These are phyloP conservation scores for Syngnathus floridae DNA, from an alignment of 2,113 vertebrate genomes.

Conservation along the genomic window DNA sequence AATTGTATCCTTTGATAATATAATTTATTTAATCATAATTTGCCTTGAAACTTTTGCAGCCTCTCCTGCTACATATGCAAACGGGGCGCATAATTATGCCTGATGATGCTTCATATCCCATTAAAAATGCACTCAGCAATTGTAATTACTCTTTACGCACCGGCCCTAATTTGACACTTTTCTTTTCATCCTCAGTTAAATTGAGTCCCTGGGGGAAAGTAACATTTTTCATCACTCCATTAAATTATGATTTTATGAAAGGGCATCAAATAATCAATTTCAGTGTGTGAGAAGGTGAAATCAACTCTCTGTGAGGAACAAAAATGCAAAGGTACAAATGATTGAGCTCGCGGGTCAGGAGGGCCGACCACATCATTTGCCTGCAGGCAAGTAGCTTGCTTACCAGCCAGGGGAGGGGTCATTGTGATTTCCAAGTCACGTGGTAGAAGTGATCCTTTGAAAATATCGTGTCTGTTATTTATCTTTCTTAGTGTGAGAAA, in stretches of 20 bases:
- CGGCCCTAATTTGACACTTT: neutral
- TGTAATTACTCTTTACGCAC: slow-evolving; percentile 37
- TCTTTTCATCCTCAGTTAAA: slow-evolving; percentile 11
- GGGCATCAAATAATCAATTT: neutral
- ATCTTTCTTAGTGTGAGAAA: no score
- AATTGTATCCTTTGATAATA: no score
- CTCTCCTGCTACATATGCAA: slow-evolving; percentile 22
- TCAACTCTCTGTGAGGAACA: neutral
- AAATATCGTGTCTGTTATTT: no score
- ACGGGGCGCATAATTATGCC: slow-evolving; percentile 43
- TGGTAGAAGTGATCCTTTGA: neutral
- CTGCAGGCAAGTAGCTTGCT: neutral
- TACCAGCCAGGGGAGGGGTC: neutral
- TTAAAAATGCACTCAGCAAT: slow-evolving; percentile 38
- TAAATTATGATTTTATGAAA: neutral
- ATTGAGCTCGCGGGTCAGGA: no score
- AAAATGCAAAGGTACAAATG: neutral
- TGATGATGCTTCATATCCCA: slow-evolving; percentile 46
- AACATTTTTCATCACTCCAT: slow-evolving; percentile 28
- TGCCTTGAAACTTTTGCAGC: slow-evolving; percentile 25
- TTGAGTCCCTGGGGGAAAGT: slow-evolving; percentile 2
- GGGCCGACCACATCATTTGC: no score
- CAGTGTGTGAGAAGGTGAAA: neutral
- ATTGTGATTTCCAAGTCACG: no score
- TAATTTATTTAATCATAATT: slow-evolving; percentile 10